Percentiles rank a stretch among this genome's conserved stretches.
Conservation (phyloP, 1,140 invertebrate species). For the Euschistus heros region DNA sequence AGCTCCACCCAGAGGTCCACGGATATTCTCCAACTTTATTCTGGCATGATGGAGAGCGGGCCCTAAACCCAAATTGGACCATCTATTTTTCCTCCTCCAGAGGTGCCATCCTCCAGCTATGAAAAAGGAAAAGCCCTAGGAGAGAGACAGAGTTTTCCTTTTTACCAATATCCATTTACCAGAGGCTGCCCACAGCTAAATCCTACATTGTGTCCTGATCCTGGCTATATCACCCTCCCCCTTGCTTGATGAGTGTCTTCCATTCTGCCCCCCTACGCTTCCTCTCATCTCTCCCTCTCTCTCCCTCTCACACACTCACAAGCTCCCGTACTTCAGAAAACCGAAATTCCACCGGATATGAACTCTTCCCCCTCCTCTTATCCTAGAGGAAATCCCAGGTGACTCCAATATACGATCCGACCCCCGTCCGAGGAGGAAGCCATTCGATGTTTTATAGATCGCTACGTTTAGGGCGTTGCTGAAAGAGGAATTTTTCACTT, state of each 20-base stretch:
- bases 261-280: neutral
- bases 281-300: neutral
- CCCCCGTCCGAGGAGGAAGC: neutral
- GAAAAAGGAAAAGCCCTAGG: too few relatives aligned
- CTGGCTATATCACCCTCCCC: neutral
- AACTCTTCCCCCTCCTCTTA: neutral
- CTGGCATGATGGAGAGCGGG: too few relatives aligned
- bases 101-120: too few relatives aligned
- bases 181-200: too few relatives aligned
- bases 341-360: slow-evolving; percentile 1
- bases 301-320: slow-evolving; percentile 2
- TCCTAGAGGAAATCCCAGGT: slow-evolving; percentile 1
- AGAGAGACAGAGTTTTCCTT: too few relatives aligned
- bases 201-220: neutral
- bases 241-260: neutral
- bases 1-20: too few relatives aligned
- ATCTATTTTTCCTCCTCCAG: too few relatives aligned
- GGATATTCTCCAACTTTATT: too few relatives aligned
- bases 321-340: neutral
- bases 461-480: neutral
- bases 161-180: too few relatives aligned
- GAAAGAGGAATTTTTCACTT: too few relatives aligned
- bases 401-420: slow-evolving; percentile 1
- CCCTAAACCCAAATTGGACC: too few relatives aligned
- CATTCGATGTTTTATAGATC: slow-evolving; percentile 5